Base-by-base conservation (phyloP, 2,113 vertebrate species). In the Parus major region DNA sequence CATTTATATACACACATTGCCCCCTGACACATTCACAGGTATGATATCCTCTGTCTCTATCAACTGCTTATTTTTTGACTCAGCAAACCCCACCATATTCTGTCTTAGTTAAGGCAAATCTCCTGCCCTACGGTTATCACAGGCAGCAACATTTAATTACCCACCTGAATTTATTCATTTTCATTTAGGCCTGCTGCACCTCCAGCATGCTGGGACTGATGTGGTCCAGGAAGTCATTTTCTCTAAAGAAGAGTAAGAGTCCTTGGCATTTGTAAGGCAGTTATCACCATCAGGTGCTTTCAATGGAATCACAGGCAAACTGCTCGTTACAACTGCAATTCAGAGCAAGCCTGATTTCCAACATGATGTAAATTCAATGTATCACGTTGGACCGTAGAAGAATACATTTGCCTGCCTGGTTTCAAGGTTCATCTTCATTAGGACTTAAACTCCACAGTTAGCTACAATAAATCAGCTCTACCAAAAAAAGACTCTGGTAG, bases 391-490 rank as follows among this genome's bases (percentile, higher is more conserved):
- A 27, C 35, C 36, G 49, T 5, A 88, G 82, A 90, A 93, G 47
- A 95, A 59, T 36, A 63, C 29, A 92, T 83, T 86, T 77, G 65
- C 47, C 71, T 90, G 63, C 44, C 55, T 68, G 33, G 55, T 66
- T 83, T 95, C 71, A 83, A 97, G 71, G 85, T 86, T 95, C 68
- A 64, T 95, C 85, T 94, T 96, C 60, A 88, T 95, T 96, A 96
- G 82, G 83, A 86, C 68, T 75, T 59, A 42, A 52, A 46, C n/a
- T 94, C 68, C n/a, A 56, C 59, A 29, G 60, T 80, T 64, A 60
- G 71, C 28, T 77, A 27, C 63, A 56, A 90, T 94, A 90, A 96
- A 93, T 92, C 85, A 90, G 79, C 52, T 88, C 73, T 66, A 90
- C 44, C 35, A 39, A 82, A 60, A 59, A 50, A 41, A 57, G 15